Conservation (phyloP, 2,797 vertebrate species). For the Adelosebastes latens region DNA sequence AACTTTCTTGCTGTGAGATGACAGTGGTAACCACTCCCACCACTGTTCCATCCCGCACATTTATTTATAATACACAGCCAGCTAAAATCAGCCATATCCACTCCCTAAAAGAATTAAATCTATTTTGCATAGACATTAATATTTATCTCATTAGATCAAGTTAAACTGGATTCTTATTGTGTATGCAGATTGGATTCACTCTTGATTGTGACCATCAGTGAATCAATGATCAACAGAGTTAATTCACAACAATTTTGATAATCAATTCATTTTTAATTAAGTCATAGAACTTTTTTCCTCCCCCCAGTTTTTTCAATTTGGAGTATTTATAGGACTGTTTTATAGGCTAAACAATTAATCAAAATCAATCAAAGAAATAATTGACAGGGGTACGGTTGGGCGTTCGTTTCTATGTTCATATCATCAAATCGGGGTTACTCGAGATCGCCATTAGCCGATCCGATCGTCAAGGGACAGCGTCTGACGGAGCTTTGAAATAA, state of each 20-base stretch:
- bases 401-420: no score
- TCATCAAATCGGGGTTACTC: no score
- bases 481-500: no score
- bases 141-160: background rate
- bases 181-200: background rate
- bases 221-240: background rate
- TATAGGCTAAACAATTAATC: background rate
- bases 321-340: background rate
- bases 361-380: background rate
- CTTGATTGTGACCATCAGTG: background rate
- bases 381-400: no score
- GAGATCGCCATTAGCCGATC: no score
- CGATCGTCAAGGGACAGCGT: no score
- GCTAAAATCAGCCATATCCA: background rate
- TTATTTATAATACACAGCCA: background rate
- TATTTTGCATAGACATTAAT: background rate
- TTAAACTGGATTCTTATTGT: background rate
- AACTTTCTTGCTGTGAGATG: background rate
- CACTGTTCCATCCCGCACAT: background rate
- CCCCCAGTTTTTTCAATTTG: background rate
- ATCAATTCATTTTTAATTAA: background rate
- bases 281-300: background rate
- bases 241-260: background rate
- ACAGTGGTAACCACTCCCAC: background rate
- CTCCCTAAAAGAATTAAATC: background rate